Conservation (phyloP, 92 coral and sea anemone genomes). For the Phenganax subtilis region DNA sequence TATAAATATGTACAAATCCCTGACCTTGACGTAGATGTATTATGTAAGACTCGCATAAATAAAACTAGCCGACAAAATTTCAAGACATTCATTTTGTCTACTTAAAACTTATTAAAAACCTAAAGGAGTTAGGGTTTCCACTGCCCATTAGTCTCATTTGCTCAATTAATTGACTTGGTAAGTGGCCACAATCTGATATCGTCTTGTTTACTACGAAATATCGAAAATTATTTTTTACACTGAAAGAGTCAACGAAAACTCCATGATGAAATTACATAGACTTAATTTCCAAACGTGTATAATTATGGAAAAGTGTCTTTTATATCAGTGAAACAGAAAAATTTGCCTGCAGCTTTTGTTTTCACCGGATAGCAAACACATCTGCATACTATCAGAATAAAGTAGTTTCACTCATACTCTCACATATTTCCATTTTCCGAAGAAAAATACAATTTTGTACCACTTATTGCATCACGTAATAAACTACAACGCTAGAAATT, state of each 20-base stretch:
- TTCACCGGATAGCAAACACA: no score
- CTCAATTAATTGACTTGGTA: conserved; percentile 21
- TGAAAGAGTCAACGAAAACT: neutral
- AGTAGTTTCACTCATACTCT: no score
- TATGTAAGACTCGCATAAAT: neutral
- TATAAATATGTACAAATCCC: no score
- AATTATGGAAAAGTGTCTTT: neutral
- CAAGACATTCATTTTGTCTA: neutral
- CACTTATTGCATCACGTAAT: no score
- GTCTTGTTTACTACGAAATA: conserved; percentile 13
- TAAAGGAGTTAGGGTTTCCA: neutral
- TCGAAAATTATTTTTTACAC: neutral
- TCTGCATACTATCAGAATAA: no score
- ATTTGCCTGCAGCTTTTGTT: no score
- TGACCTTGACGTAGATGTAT: no score
- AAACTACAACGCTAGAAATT: no score
- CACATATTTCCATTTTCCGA: no score
- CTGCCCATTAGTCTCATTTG: conserved; percentile 3
- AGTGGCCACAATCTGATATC: conserved; percentile 27
- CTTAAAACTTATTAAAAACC: neutral
- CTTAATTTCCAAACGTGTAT: neutral
- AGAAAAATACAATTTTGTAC: no score
- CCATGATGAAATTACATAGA: neutral
- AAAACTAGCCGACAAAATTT: neutral
- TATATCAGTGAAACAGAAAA: no score